Base-by-base conservation (phyloP, 2,797 vertebrate species). In the Menidia menidia region DNA sequence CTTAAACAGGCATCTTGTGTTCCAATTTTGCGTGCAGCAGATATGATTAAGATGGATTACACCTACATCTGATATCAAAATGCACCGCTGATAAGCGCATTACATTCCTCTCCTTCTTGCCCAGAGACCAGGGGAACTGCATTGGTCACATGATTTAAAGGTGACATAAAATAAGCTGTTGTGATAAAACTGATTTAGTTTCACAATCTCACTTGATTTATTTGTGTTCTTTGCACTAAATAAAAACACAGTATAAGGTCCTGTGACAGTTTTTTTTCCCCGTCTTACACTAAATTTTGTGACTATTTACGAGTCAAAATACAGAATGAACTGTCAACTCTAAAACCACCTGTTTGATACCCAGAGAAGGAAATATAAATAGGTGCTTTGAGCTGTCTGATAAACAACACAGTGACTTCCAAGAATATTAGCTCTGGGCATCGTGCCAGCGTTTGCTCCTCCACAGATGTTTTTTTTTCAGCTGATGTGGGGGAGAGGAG, bases 31-130 rank as follows among this genome's bases (percentile, higher is more conserved):
- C 51, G 75, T 35, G 53, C 64, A 73, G 70, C 25, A 73, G 53
- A 74, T 73, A 57, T 77, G 69, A 87, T 82, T 76, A 81, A 84
- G 53, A 45, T 71, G 81, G 80, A 88, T 89, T 82, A 88, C 48
- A 78, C 56, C 65, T 85, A 76, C 81, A 86, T 83, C 70, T 71
- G 80, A 88, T 85, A 81, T 82, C 72, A 79, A 83, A 87, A 87
- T 81, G 64, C 51, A 70, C 33, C 11, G 1, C 65, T 33, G 48
- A 58, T 64, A 73, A 82, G 78, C 63, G 66, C 70, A 79, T 64
- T 59, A 66, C 13, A 77, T 73, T 63, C 68, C 67, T 55, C 68
- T 43, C 42, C 33, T 70, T 43, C 63, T 64, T 19, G 18, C 57
- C 57, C 60, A 71, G 43, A 62, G n/a, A 41, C 50, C 1, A 2